These are phyloP conservation scores for Semicossyphus pulcher DNA, from an alignment of 2,113 vertebrate species.

Conservation along the genomic window DNA sequence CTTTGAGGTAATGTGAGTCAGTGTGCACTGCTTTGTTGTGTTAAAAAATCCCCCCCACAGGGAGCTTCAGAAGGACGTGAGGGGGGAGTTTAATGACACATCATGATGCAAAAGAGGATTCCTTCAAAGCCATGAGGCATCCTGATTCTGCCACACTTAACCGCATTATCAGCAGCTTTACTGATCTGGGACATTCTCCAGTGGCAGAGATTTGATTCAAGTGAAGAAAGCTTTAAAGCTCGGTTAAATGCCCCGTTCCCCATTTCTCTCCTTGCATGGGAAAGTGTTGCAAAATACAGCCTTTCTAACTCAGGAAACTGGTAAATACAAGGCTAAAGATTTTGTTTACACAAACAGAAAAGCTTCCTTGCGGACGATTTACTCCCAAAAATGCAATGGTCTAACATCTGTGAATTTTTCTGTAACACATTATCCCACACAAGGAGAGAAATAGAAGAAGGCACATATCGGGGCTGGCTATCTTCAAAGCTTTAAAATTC, in stretches of 20 bases:
- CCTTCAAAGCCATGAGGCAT: slow-evolving; percentile 3
- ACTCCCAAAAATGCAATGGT: neutral
- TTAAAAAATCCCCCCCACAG: neutral
- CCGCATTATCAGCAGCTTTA: slow-evolving; percentile 19
- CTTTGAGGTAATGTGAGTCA: slow-evolving; percentile 16
- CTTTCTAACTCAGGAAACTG: neutral
- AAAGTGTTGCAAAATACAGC: slow-evolving; percentile 8
- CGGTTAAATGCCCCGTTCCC: slow-evolving; percentile 2
- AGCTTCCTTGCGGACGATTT: neutral
- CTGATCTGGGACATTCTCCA: slow-evolving; percentile 1
- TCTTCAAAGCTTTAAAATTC: neutral
- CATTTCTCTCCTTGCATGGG: slow-evolving; percentile 25
- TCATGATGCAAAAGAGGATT: neutral
- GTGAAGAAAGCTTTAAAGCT: slow-evolving; percentile 21
- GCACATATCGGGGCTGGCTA: slow-evolving; percentile 1
- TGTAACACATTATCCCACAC: slow-evolving; percentile 13
- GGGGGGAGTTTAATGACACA: neutral
- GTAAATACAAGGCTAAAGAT: neutral
- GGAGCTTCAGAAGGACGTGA: neutral
- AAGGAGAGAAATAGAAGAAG: slow-evolving; percentile 38
- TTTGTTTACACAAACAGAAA: neutral
- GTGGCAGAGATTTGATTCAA: slow-evolving; percentile 1
- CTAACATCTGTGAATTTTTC: neutral
- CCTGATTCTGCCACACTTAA: slow-evolving; percentile 21
- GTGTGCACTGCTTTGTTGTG: neutral